Evolutionary conservation across 2,888 invertebrate genomes (phyloP), one percentile per base, ranked within the genome.

Genomic region (Apomyelois bistriatella): DNA sequence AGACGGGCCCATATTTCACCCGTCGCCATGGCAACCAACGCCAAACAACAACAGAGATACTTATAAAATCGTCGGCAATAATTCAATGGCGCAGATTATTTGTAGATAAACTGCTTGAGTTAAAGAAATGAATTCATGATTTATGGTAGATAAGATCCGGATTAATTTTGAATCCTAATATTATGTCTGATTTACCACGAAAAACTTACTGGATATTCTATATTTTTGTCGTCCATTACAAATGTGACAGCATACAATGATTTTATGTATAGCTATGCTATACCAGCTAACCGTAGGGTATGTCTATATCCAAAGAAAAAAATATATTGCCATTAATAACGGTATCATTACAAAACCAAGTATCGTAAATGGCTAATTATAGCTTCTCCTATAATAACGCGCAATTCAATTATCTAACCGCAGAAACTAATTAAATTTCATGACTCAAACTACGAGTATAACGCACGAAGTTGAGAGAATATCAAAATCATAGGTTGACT

Each of bases 1-100:
- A 82, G 84, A 83, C 85, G 74, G 75, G 74, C 69, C 78, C 77
- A 87, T 88, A 87, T 81, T 85, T 86, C 84, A 88, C 80, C 65
- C 66, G 88, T 87, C 70, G 73, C 76, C 72, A 79, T 82, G 76
- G 77, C 64, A 77, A 88, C 85, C 56, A 66, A 64, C 73, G 70
- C 81, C 85, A 88, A 89, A 89, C 89, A 90, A 73, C 69, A 65
- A 61, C 61, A 60, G 58, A 60, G 58, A 60, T 59, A 57, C 55
- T 43, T 60, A 67, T 62, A 69, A 59, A 65, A 59, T 54, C 58
- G 55, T 58, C 58, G 57, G 58, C 56, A 62, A 59, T 50, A 50
- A 50, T 30, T 50, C 49, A 50, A 48, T 37, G 48, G 38, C 48
- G 48, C 22, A 37, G 48, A 48, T 48, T 48, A 37, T n/a, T n/a